These are phyloP conservation scores for Tetramorium simillimum DNA, from an alignment of 1,140 invertebrate species.

Conservation along the genomic window DNA sequence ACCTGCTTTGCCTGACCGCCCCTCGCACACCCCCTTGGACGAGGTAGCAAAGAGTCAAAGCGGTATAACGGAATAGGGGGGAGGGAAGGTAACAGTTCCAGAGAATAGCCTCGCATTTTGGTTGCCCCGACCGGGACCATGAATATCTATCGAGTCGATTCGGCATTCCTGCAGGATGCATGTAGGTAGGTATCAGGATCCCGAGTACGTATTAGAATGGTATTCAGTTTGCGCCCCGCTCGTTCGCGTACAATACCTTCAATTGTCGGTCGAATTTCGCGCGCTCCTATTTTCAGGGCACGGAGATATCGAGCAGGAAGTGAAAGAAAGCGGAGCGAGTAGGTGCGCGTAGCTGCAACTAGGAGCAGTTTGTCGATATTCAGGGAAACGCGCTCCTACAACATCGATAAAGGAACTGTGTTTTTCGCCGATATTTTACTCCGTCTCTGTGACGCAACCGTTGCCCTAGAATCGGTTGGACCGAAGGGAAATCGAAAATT, in stretches of 20 bases:
- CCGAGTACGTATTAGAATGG: slow-evolving; percentile 74
- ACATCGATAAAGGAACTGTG: slow-evolving; percentile 30
- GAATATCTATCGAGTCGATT: slow-evolving; percentile 75
- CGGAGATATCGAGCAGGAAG: slow-evolving; percentile 56
- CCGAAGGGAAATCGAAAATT: neutral
- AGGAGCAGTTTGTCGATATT: slow-evolving; percentile 49
- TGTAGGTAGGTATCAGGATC: slow-evolving; percentile 73
- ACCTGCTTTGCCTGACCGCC: slow-evolving; percentile 22
- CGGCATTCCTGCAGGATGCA: slow-evolving; percentile 60
- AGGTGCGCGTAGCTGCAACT: slow-evolving; percentile 16
- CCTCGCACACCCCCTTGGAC: neutral
- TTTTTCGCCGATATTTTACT: slow-evolving; percentile 1
- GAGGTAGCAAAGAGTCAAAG: slow-evolving; percentile 48
- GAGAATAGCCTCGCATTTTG: slow-evolving; percentile 78
- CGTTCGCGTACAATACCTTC: slow-evolving; percentile 74
- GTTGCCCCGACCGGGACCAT: slow-evolving; percentile 57
- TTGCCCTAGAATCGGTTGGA: neutral
- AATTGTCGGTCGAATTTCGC: slow-evolving; percentile 70
- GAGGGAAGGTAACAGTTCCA: slow-evolving; percentile 62
- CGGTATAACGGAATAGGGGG: neutral
- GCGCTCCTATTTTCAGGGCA: slow-evolving; percentile 39
- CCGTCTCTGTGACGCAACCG: neutral
- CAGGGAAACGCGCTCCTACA: slow-evolving; percentile 8
- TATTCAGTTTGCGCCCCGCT: slow-evolving; percentile 77
- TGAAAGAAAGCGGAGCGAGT: slow-evolving; percentile 50